Conservation (phyloP, 2,797 vertebrate genomes). For the Paedocypris micromegethes region DNA sequence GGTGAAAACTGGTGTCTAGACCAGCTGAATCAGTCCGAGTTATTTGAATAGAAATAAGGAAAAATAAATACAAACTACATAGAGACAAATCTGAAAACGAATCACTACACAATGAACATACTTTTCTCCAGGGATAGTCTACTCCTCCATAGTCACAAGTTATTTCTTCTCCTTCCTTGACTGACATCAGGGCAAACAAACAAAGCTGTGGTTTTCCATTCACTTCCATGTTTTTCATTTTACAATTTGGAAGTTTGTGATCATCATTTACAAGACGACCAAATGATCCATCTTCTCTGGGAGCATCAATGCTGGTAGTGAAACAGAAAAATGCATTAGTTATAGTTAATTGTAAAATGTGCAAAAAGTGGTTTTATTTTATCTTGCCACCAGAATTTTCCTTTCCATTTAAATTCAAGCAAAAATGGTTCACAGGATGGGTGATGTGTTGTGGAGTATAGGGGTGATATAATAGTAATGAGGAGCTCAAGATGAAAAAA, state of each 20-base stretch:
- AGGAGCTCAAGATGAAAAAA: constrained; percentile 44
- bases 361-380: constrained; percentile 4
- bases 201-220: constrained; percentile 44
- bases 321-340: too few relatives aligned
- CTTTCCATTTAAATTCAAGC: constrained; percentile 45
- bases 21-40: too few relatives aligned
- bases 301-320: constrained; percentile 45
- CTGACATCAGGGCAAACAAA: constrained; percentile 36
- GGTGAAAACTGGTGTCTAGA: too few relatives aligned
- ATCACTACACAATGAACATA: constrained; percentile 7
- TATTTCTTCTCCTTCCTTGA: constrained; percentile 43
- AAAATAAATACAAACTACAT: too few relatives aligned
- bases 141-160: constrained; percentile 21
- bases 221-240: constrained; percentile 39
- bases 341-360: neutral
- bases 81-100: too few relatives aligned
- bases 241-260: constrained; percentile 43
- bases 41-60: too few relatives aligned
- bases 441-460: too few relatives aligned
- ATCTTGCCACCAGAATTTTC: constrained; percentile 48
- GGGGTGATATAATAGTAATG: too few relatives aligned
- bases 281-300: constrained; percentile 43
- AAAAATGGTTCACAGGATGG: constrained; percentile 39
- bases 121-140: constrained; percentile 43
- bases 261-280: constrained; percentile 44